phyloP scores from a whole-genome alignment of 2,888 invertebrate species.

The Lacanobia oleracea region DNA sequence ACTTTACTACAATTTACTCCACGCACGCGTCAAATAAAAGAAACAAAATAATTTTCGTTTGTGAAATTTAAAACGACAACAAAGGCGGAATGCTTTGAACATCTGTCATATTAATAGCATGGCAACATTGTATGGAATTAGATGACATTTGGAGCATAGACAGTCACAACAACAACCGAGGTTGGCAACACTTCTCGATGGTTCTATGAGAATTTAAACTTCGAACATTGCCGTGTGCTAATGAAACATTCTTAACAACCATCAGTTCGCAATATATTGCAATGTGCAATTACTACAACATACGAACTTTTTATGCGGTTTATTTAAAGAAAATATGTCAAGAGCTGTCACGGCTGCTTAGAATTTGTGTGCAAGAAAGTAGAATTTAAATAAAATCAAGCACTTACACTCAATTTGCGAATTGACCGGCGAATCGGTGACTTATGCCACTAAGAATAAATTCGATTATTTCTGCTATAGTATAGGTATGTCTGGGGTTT shows the following conservation, averaged over 20 bases:
- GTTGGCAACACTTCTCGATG: slow-evolving; percentile 60
- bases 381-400: slow-evolving; percentile 24
- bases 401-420: slow-evolving; percentile 2
- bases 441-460: slow-evolving; percentile 10
- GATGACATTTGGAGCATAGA: slow-evolving; percentile 69
- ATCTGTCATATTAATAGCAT: slow-evolving; percentile 73
- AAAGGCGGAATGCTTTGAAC: slow-evolving; percentile 65
- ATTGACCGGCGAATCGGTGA: not conserved
- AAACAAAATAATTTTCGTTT: slow-evolving; percentile 55
- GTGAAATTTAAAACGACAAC: slow-evolving; percentile 63
- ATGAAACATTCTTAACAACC: slow-evolving; percentile 45
- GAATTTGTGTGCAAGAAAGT: slow-evolving; percentile 20
- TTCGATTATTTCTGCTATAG: slow-evolving; percentile 10
- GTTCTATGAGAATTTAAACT: slow-evolving; percentile 65
- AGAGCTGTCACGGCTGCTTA: slow-evolving; percentile 18
- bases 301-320: slow-evolving; percentile 24
- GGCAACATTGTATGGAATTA: slow-evolving; percentile 70
- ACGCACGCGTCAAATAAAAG: slow-evolving; percentile 54
- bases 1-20: slow-evolving; percentile 33
- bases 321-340: slow-evolving; percentile 38
- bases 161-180: slow-evolving; percentile 48
- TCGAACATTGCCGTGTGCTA: slow-evolving; percentile 25
- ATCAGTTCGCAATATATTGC: slow-evolving; percentile 52
- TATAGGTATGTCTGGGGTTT: slow-evolving; percentile 19
- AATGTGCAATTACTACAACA: slow-evolving; percentile 42